These are phyloP conservation scores for Norana najaformis DNA, from an alignment of 2,888 invertebrate species.

Conservation along the genomic window DNA sequence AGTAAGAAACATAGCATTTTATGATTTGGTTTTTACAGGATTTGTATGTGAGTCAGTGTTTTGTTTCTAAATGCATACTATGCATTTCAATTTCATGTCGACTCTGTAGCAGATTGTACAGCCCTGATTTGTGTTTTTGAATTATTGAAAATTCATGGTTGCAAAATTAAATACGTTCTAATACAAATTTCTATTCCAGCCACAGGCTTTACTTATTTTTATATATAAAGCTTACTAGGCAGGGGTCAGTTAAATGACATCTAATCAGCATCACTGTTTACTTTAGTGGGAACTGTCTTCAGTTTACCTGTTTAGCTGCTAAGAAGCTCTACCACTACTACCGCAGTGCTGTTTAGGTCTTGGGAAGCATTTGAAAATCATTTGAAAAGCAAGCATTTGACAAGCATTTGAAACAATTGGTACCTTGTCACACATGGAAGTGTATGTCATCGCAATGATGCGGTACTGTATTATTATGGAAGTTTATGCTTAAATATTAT, in stretches of 20 bases:
- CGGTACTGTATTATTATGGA: too few relatives aligned
- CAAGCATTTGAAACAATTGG: too few relatives aligned
- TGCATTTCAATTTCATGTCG: background rate
- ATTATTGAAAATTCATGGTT: background rate
- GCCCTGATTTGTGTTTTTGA: background rate
- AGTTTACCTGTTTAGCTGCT: too few relatives aligned
- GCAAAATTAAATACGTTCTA: background rate
- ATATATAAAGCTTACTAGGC: background rate
- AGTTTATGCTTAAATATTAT: too few relatives aligned
- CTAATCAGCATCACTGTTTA: too few relatives aligned
- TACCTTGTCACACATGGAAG: too few relatives aligned
- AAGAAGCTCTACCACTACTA: too few relatives aligned
- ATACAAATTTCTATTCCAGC: background rate
- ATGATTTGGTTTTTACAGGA: background rate
- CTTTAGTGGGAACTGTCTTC: too few relatives aligned
- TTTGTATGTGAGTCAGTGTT: background rate
- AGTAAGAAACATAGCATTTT: slow-evolving; percentile 32
- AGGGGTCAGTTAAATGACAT: background rate
- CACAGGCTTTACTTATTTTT: background rate
- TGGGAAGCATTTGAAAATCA: too few relatives aligned
- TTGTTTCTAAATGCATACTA: background rate
- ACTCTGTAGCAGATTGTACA: background rate
- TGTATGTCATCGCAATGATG: too few relatives aligned
- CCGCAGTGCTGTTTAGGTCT: too few relatives aligned
- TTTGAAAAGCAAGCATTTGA: too few relatives aligned